Conservation (phyloP, 2,797 vertebrate genomes). For the Pangasius macronema region DNA sequence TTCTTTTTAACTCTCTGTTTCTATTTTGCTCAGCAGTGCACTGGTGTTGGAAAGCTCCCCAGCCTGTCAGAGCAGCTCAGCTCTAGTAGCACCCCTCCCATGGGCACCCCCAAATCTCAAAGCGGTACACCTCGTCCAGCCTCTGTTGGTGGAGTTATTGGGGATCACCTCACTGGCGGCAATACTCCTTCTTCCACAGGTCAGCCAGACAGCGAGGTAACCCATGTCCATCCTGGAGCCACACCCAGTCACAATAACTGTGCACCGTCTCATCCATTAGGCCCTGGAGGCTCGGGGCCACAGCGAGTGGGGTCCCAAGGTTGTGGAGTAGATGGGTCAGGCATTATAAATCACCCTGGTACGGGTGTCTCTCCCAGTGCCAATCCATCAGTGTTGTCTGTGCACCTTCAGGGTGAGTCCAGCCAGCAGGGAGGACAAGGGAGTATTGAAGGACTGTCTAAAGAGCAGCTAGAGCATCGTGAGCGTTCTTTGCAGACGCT, state of each 20-base stretch:
- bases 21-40: slow-evolving; percentile 60
- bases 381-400: slow-evolving; percentile 72
- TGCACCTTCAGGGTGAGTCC: slow-evolving; percentile 72
- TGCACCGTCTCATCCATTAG: slow-evolving; percentile 60
- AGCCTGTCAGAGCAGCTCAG: slow-evolving; percentile 80
- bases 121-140: slow-evolving; percentile 74
- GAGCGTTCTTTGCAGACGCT: slow-evolving; percentile 95
- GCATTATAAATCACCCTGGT: slow-evolving; percentile 63
- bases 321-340: slow-evolving; percentile 61
- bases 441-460: slow-evolving; percentile 84
- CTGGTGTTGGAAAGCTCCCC: slow-evolving; percentile 75
- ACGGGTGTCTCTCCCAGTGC: slow-evolving; percentile 65
- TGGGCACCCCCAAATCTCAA: slow-evolving; percentile 85
- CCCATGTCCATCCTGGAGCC: slow-evolving; percentile 61
- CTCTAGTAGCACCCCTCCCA: slow-evolving; percentile 82
- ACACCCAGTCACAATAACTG: slow-evolving; percentile 65
- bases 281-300: slow-evolving; percentile 57
- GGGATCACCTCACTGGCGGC: slow-evolving; percentile 71
- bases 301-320: slow-evolving; percentile 57
- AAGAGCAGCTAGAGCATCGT: slow-evolving; percentile 95
- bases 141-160: slow-evolving; percentile 66
- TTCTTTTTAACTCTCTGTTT: background rate
- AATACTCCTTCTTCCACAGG: slow-evolving; percentile 69
- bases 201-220: slow-evolving; percentile 75
- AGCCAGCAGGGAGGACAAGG: slow-evolving; percentile 65